Conservation (phyloP, 2,113 vertebrate species). For the Heteronetta atricapilla region DNA sequence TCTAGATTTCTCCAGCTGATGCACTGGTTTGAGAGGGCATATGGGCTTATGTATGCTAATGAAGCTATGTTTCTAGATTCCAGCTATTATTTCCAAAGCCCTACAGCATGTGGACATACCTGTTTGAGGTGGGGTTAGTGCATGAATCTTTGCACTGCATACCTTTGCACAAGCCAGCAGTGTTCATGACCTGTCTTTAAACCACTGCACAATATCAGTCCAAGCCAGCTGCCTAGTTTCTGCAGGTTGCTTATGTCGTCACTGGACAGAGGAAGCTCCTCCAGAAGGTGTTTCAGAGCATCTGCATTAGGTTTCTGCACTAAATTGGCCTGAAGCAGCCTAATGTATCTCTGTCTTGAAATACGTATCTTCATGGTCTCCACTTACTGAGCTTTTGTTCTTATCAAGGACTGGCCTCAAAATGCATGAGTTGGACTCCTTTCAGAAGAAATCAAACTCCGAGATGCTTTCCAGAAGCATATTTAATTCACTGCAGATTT, state of each 20-base stretch:
- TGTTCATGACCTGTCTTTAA: background rate
- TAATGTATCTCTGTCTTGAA: background rate
- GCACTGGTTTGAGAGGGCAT: background rate
- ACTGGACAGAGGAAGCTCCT: background rate
- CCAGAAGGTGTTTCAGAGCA: background rate
- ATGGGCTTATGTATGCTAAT: background rate
- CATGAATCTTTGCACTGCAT: background rate
- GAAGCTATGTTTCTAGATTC: background rate
- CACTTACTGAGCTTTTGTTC: background rate
- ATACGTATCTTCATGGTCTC: background rate
- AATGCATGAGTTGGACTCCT: background rate
- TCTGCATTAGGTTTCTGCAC: background rate
- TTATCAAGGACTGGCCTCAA: background rate
- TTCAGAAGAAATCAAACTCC: background rate
- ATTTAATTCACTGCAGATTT: background rate
- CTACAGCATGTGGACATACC: background rate
- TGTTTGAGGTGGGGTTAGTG: background rate
- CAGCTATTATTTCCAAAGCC: background rate
- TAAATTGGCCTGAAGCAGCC: background rate
- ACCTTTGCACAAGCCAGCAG: background rate
- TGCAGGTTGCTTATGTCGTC: background rate
- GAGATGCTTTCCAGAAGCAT: background rate
- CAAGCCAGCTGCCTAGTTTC: background rate
- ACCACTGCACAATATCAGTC: background rate
- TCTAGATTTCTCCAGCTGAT: background rate